Evolutionary conservation across 2,888 invertebrate species (phyloP).

Genomic region (Hartigia nigra): DNA sequence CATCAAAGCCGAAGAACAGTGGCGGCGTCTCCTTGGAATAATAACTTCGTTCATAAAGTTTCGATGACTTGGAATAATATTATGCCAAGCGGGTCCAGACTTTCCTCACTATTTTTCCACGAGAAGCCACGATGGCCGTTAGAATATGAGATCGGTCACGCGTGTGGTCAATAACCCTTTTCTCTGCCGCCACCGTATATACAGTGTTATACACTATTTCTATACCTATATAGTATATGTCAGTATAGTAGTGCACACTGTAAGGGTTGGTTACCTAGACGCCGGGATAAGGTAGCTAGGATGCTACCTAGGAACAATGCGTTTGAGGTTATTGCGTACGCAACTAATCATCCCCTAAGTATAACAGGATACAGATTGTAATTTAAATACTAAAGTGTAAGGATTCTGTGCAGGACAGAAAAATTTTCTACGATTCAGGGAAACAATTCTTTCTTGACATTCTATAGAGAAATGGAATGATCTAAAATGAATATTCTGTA

Average conservation of each 20-base stretch:
- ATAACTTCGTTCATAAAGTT: slow-evolving; percentile 32
- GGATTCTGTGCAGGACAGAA: background rate
- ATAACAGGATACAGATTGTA: background rate
- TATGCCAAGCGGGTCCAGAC: slow-evolving; percentile 44
- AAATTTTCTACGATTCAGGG: background rate
- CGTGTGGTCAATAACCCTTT: background rate
- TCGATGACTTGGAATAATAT: slow-evolving; percentile 48
- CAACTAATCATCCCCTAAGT: background rate
- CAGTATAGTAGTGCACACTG: background rate
- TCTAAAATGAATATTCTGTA: background rate
- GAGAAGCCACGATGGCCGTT: background rate
- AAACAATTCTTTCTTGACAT: background rate
- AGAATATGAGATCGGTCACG: background rate
- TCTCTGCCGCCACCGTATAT: background rate
- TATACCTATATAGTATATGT: background rate
- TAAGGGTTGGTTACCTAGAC: background rate
- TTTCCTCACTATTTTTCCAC: slow-evolving; percentile 32
- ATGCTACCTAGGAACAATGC: background rate
- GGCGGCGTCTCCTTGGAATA: slow-evolving; percentile 24
- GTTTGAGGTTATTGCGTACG: background rate
- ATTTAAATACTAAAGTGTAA: background rate
- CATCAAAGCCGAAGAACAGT: background rate
- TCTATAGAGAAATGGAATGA: background rate
- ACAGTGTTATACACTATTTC: background rate
- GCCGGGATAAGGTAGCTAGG: background rate